These are phyloP conservation scores for Crossaster papposus DNA, from an alignment of 53 echinoderm and acorn worm species.

Conservation along the genomic window DNA sequence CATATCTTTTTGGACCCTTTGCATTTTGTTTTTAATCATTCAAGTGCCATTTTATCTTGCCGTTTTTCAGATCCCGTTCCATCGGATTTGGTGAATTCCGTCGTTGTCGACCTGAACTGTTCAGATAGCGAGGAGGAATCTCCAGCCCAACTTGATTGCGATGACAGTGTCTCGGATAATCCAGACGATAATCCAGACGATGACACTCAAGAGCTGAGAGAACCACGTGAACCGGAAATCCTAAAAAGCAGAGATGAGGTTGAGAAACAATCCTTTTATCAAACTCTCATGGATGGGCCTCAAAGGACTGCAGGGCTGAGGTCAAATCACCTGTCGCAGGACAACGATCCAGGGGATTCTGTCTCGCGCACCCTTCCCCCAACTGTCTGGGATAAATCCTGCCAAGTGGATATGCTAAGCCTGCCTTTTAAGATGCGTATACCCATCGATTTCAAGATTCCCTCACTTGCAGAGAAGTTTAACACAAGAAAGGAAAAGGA, in stretches of 20 bases:
- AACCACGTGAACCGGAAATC: background rate
- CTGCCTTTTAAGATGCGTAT: background rate
- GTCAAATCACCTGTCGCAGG: background rate
- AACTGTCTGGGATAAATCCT: constrained; percentile 14
- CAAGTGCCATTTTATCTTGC: background rate
- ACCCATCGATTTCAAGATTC: constrained; percentile 45
- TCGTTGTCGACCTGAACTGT: background rate
- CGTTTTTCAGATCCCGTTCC: constrained; percentile 61
- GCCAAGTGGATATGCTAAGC: background rate
- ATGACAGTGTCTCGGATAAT: background rate
- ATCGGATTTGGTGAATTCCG: constrained; percentile 62
- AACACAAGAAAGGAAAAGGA: background rate
- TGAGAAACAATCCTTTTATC: background rate
- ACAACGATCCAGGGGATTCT: background rate
- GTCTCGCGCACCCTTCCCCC: background rate
- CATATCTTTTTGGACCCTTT: background rate
- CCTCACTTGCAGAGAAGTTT: constrained; percentile 27
- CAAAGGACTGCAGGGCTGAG: background rate
- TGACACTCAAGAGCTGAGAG: background rate
- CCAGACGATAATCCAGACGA: background rate
- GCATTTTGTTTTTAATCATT: background rate
- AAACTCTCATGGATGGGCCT: background rate
- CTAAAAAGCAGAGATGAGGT: background rate
- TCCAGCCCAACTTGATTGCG: background rate
- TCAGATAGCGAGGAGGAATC: background rate